These are phyloP conservation scores for Drosophila kokeensis DNA, from an alignment of 2,888 invertebrate genomes.

Conservation along the genomic window DNA sequence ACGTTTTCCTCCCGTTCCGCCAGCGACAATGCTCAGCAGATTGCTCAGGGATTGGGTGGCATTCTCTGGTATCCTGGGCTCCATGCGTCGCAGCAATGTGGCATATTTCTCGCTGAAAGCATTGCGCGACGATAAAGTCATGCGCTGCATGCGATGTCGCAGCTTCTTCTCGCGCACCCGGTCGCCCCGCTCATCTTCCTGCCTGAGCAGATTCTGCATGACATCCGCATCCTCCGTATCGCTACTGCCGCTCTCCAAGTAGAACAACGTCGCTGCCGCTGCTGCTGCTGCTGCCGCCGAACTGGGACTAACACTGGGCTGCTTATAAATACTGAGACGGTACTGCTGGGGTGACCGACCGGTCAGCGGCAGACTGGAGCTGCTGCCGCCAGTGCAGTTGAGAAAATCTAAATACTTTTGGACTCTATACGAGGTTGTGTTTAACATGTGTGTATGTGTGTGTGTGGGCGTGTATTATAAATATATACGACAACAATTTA, in stretches of 20 bases:
- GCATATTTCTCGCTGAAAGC: slow-evolving; percentile 88
- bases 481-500: slow-evolving; percentile 35
- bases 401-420: slow-evolving; percentile 88
- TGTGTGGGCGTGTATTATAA: slow-evolving; percentile 41
- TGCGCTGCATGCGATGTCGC: slow-evolving; percentile 87
- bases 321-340: slow-evolving; percentile 65
- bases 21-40: slow-evolving; percentile 83
- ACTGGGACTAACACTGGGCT: slow-evolving; percentile 44
- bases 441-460: slow-evolving; percentile 23
- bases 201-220: slow-evolving; percentile 85
- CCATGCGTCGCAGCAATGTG: slow-evolving; percentile 86
- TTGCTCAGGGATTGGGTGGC: slow-evolving; percentile 86
- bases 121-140: slow-evolving; percentile 87
- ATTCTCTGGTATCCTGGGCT: slow-evolving; percentile 82
- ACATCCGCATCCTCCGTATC: slow-evolving; percentile 82
- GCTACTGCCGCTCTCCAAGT: slow-evolving; percentile 67
- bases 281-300: slow-evolving; percentile 61
- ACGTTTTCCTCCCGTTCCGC: slow-evolving; percentile 33
- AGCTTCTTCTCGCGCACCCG: slow-evolving; percentile 85
- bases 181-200: slow-evolving; percentile 88
- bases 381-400: slow-evolving; percentile 85
- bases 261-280: slow-evolving; percentile 67
- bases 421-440: slow-evolving; percentile 61
- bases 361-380: slow-evolving; percentile 52
- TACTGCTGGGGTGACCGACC: slow-evolving; percentile 61